These are phyloP conservation scores for Orthochromis indermauri DNA, from an alignment of 2,113 vertebrate species.

Conservation along the genomic window DNA sequence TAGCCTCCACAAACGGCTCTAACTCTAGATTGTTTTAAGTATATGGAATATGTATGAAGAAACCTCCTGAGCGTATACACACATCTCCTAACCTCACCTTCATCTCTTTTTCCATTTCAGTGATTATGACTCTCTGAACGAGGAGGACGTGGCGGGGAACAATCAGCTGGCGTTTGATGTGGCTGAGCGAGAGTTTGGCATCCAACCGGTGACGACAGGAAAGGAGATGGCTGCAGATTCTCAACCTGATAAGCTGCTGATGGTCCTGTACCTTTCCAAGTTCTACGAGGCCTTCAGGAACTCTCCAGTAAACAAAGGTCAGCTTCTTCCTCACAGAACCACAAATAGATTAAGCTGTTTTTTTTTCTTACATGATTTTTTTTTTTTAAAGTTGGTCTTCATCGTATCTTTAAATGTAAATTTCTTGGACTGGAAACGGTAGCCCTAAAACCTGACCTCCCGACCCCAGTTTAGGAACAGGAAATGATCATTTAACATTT, in stretches of 20 bases:
- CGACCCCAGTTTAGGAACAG: neutral
- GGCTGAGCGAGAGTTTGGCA: slow-evolving; percentile 84
- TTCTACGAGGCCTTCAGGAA: slow-evolving; percentile 89
- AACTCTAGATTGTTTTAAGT: neutral
- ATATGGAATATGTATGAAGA: neutral
- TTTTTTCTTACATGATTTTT: neutral
- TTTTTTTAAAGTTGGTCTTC: neutral
- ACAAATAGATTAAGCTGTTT: no score
- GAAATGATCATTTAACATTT: neutral
- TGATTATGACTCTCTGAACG: slow-evolving; percentile 81
- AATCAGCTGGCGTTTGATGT: slow-evolving; percentile 91
- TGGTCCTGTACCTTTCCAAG: slow-evolving; percentile 94
- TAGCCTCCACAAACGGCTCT: neutral
- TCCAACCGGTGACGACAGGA: slow-evolving; percentile 86
- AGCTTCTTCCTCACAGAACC: neutral
- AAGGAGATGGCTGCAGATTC: slow-evolving; percentile 75
- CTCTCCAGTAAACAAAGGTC: slow-evolving; percentile 72
- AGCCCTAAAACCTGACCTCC: neutral
- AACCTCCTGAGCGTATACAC: neutral
- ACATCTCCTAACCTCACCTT: neutral
- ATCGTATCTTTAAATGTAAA: rapidly evolving
- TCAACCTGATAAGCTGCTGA: slow-evolving; percentile 88
- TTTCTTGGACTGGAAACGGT: rapidly evolving
- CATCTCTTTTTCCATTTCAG: slow-evolving; percentile 47
- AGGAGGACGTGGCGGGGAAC: slow-evolving; percentile 78